Percentiles rank a stretch among this genome's conserved stretches.
phyloP scores from a whole-genome alignment of 1,140 invertebrate species.

The Melanaphis sacchari region DNA sequence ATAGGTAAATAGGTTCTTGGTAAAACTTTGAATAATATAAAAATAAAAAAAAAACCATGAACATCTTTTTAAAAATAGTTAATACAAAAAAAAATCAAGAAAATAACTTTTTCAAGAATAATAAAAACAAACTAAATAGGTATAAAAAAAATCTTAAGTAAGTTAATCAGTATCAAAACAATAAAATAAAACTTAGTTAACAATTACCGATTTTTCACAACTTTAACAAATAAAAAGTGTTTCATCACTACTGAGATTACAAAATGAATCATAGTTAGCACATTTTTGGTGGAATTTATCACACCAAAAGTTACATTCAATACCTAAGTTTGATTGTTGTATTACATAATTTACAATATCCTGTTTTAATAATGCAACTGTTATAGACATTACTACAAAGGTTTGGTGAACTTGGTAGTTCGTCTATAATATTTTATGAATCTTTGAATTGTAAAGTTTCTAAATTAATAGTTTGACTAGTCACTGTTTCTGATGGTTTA shows the following conservation, averaged over 20 bases:
- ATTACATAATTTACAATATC: not conserved
- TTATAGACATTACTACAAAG: no score
- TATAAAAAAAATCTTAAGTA: no score
- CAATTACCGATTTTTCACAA: not conserved
- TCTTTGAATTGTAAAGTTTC: not conserved
- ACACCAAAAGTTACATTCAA: conserved; percentile 2
- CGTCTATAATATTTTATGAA: not conserved
- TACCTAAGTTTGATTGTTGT: not conserved
- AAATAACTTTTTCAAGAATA: no score
- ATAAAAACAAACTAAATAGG: no score
- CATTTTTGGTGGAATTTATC: not conserved
- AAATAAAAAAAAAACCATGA: no score
- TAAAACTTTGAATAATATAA: no score
- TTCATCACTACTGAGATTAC: not conserved
- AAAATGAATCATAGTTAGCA: not conserved
- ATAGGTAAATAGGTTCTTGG: no score
- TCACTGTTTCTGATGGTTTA: not conserved
- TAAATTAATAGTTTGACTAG: not conserved
- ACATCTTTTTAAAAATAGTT: no score
- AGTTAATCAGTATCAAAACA: no score
- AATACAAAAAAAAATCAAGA: no score
- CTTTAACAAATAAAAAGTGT: not conserved
- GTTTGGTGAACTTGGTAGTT: no score
- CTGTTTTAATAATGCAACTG: not conserved
- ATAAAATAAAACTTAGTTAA: not conserved